These are phyloP conservation scores for Pao palembangensis DNA, from an alignment of 2,113 vertebrate species.

Conservation along the genomic window DNA sequence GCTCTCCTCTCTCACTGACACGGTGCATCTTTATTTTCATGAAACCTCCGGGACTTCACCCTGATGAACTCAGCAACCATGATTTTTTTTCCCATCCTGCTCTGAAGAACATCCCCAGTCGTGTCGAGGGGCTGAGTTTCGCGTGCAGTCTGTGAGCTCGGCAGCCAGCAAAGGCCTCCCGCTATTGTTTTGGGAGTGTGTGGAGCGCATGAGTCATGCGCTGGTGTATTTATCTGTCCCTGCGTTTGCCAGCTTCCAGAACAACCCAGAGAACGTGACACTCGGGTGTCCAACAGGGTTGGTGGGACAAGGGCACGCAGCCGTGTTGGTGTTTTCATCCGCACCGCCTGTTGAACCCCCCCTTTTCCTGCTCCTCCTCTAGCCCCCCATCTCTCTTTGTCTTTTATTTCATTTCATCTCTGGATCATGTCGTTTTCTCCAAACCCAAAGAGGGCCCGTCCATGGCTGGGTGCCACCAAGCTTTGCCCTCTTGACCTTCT, in stretches of 20 bases:
- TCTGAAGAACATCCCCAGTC: conserved; percentile 54
- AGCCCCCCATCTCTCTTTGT: conserved; percentile 14
- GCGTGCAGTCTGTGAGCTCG: conserved; percentile 68
- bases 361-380: background rate
- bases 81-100: conserved; percentile 9
- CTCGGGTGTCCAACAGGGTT: too few relatives aligned
- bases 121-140: conserved; percentile 31
- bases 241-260: background rate
- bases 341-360: conserved; percentile 18
- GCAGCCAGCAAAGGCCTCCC: conserved; percentile 64
- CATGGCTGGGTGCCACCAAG: conserved; percentile 19
- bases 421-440: conserved; percentile 35
- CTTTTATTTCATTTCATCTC: conserved; percentile 17
- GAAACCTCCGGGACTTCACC: too few relatives aligned
- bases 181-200: conserved; percentile 75
- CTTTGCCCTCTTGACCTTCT: conserved; percentile 46
- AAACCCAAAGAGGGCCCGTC: conserved; percentile 35
- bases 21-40: too few relatives aligned
- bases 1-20: too few relatives aligned
- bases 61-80: background rate
- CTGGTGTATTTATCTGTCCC: conserved; percentile 69
- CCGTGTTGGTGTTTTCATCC: background rate
- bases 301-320: too few relatives aligned
- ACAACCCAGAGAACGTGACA: too few relatives aligned
- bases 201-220: conserved; percentile 68